Conservation (phyloP, 2,797 vertebrate genomes). For the Poeciliopsis turneri region DNA sequence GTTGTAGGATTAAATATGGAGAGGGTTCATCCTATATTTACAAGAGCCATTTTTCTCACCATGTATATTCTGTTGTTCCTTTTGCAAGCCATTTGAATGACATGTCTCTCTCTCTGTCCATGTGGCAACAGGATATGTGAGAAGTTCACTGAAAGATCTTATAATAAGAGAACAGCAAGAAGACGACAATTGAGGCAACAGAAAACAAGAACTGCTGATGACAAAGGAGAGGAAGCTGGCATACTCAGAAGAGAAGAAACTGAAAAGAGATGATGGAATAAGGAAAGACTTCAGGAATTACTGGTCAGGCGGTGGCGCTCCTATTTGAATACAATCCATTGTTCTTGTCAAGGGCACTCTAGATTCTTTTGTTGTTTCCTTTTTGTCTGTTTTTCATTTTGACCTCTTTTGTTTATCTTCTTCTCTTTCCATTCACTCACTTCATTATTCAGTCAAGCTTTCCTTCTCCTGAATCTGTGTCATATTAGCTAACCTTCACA, state of each 20-base stretch:
- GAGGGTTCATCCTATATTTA: conserved; percentile 53
- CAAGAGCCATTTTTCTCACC: conserved; percentile 25
- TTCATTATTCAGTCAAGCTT: conserved; percentile 38
- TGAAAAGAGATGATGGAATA: conserved; percentile 39
- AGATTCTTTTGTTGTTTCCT: neutral
- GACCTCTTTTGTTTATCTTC: conserved; percentile 19
- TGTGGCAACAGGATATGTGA: conserved; percentile 34
- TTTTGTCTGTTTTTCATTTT: conserved; percentile 5
- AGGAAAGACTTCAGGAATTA: conserved; percentile 40
- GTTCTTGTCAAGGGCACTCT: conserved; percentile 21
- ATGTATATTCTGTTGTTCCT: conserved; percentile 62
- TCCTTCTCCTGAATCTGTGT: conserved; percentile 38
- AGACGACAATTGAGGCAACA: conserved; percentile 41
- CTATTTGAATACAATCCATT: conserved; percentile 26
- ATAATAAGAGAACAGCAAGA: conserved; percentile 22
- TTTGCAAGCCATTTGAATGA: conserved; percentile 45
- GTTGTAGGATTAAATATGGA: neutral
- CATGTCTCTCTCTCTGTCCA: neutral
- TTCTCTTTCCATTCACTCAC: neutral
- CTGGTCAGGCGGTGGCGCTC: conserved; percentile 28
- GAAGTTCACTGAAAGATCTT: conserved; percentile 53
- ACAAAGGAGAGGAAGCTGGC: conserved; percentile 22
- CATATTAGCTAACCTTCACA: conserved; percentile 47
- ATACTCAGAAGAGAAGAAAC: conserved; percentile 26
- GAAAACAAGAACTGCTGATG: conserved; percentile 26